Evolutionary conservation across 2,113 vertebrate genomes (phyloP).

Genomic region (Alces alces): DNA sequence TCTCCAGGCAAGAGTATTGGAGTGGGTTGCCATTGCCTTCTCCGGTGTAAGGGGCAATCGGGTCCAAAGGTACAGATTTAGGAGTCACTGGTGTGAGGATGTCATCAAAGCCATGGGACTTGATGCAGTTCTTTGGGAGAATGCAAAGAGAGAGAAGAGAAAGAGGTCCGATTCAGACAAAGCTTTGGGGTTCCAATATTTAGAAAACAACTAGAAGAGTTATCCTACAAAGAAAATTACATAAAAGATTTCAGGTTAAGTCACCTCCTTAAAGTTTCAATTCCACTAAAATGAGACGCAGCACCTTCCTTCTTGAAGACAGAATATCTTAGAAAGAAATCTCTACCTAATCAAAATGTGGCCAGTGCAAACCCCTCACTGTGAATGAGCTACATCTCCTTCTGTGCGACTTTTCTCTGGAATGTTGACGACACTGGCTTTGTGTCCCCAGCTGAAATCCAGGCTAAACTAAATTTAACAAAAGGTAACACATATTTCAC

Average conservation of each 20-base stretch:
- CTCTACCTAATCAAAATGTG: not conserved
- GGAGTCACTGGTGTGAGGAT: not conserved
- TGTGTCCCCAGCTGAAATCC: not conserved
- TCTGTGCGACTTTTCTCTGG: not conserved
- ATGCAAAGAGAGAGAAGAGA: not conserved
- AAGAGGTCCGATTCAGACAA: not conserved
- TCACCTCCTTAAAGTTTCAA: not conserved
- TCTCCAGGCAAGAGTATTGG: too few relatives aligned
- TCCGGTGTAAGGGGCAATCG: not conserved
- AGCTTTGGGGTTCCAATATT: not conserved
- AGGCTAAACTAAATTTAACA: not conserved
- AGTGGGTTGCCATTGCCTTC: not conserved
- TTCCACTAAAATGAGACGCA: not conserved
- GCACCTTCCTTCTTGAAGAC: not conserved
- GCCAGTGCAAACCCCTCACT: not conserved
- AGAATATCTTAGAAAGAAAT: not conserved
- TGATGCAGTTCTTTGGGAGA: not conserved
- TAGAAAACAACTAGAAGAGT: not conserved
- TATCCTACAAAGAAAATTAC: not conserved
- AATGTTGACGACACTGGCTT: not conserved
- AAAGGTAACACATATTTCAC: not conserved
- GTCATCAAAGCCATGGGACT: not conserved
- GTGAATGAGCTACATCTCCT: not conserved
- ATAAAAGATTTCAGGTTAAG: not conserved
- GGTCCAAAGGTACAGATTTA: not conserved